A percentile compares a stretch with the other conserved stretches of the same genome.
phyloP scores from a whole-genome alignment of 2,797 vertebrate species.

The Rhodeus uyekii region DNA sequence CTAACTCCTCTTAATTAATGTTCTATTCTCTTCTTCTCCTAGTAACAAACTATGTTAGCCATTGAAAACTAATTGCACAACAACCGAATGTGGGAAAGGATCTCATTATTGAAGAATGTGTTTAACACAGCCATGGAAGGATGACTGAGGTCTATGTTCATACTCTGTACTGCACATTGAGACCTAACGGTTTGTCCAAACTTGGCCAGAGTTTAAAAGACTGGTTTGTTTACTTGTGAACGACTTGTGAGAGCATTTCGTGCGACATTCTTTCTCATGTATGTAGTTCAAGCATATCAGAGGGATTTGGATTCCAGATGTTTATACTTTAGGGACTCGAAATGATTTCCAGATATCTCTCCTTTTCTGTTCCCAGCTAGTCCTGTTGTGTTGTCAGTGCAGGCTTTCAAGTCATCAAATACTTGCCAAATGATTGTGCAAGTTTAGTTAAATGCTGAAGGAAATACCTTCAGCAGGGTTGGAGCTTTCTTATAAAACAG shows the following conservation, averaged over 20 bases:
- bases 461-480: background rate
- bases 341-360: conserved; percentile 14
- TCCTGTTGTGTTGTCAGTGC: background rate
- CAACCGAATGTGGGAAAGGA: conserved; percentile 14
- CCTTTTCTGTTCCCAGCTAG: background rate
- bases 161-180: background rate
- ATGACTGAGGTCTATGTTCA: background rate
- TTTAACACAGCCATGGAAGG: conserved; percentile 10
- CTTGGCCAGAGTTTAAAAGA: background rate
- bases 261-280: conserved; percentile 12
- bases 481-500: background rate
- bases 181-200: background rate
- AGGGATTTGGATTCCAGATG: conserved; percentile 19
- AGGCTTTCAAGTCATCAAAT: background rate
- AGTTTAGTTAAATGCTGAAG: conserved; percentile 7
- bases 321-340: background rate
- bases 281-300: background rate
- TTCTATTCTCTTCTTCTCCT: background rate
- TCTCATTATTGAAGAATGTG: conserved; percentile 28
- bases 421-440: background rate
- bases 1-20: background rate
- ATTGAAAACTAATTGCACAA: conserved; percentile 24
- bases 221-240: background rate
- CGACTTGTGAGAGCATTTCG: background rate
- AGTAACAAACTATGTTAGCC: background rate